A percentile compares a stretch with the other conserved stretches of the same genome.
Conservation (phyloP, 2,797 vertebrate species). For the Thaleichthys pacificus region DNA sequence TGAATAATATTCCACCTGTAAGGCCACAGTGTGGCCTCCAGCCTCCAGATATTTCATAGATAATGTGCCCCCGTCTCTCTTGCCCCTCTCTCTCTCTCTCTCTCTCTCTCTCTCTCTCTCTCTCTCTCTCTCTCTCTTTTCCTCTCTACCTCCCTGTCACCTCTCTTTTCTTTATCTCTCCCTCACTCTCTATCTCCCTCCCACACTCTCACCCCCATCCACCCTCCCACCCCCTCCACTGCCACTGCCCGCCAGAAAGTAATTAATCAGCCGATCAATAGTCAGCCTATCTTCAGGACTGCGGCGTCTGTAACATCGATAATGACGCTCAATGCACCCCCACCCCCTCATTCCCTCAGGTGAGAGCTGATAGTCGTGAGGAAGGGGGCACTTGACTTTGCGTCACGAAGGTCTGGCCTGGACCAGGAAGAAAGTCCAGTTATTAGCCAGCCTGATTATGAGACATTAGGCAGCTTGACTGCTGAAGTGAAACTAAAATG, state of each 20-base stretch:
- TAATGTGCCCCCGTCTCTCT: conserved; percentile 56
- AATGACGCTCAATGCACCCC: conserved; percentile 70
- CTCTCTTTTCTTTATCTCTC: conserved; percentile 9
- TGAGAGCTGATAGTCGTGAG: conserved; percentile 65
- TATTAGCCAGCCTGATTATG: conserved; percentile 10
- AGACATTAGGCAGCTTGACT: conserved; percentile 24
- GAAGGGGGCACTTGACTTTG: conserved; percentile 65
- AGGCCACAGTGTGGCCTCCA: conserved; percentile 68
- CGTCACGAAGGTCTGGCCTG: conserved; percentile 42
- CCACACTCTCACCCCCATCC: not conserved
- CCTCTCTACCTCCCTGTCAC: not conserved
- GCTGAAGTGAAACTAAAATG: not conserved
- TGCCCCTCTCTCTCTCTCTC: conserved; percentile 20
- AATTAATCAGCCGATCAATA: conserved; percentile 79
- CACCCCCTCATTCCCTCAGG: no score
- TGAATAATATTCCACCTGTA: conserved; percentile 74
- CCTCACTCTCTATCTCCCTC: conserved; percentile 37
- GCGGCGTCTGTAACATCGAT: conserved; percentile 75
- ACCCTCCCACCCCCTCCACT: not conserved
- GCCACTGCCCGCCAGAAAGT: conserved; percentile 72
- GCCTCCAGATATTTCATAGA: conserved; percentile 63
- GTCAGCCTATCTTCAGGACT: conserved; percentile 70
- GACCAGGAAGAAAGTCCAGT: conserved; percentile 37
- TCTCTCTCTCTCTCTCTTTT: conserved; percentile 8
- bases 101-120: no score